phyloP scores from a whole-genome alignment of 2,797 vertebrate genomes.

The Numenius phaeopus region DNA sequence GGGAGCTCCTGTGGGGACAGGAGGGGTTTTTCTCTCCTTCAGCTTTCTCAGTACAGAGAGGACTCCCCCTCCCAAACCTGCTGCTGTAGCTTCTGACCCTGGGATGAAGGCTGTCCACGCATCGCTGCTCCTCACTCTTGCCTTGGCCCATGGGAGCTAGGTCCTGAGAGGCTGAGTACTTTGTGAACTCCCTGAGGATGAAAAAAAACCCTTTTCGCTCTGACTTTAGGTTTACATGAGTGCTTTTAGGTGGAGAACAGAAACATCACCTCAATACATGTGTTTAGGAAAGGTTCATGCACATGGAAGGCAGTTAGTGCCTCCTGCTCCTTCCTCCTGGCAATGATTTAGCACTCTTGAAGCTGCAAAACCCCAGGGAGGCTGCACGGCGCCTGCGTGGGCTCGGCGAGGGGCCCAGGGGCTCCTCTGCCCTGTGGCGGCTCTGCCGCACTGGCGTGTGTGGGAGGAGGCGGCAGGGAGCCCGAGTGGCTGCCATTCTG shows the following conservation, averaged over 20 bases:
- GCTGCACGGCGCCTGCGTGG: rapidly evolving
- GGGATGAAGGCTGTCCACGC: background rate
- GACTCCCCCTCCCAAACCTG: background rate
- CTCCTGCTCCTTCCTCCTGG: background rate
- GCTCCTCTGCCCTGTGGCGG: background rate
- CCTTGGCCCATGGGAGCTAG: background rate
- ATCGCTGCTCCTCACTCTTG: background rate
- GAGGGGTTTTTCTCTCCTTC: background rate
- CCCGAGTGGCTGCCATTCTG: rapidly evolving
- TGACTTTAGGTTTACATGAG: background rate
- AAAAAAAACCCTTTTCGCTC: background rate
- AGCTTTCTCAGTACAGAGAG: background rate
- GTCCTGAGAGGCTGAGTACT: background rate
- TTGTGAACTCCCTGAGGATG: background rate
- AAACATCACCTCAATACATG: background rate
- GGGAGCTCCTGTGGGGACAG: background rate
- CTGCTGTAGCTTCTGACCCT: background rate
- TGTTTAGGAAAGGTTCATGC: background rate
- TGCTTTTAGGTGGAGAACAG: background rate
- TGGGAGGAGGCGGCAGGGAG: background rate
- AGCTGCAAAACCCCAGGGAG: background rate
- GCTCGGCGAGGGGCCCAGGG: background rate
- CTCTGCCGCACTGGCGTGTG: rapidly evolving
- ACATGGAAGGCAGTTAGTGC: rapidly evolving
- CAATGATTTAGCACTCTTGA: too few species aligned